Evolutionary conservation across 2,888 invertebrate species (phyloP), one percentile per base, ranked within the genome.

Genomic region (Drosophila borborema): DNA sequence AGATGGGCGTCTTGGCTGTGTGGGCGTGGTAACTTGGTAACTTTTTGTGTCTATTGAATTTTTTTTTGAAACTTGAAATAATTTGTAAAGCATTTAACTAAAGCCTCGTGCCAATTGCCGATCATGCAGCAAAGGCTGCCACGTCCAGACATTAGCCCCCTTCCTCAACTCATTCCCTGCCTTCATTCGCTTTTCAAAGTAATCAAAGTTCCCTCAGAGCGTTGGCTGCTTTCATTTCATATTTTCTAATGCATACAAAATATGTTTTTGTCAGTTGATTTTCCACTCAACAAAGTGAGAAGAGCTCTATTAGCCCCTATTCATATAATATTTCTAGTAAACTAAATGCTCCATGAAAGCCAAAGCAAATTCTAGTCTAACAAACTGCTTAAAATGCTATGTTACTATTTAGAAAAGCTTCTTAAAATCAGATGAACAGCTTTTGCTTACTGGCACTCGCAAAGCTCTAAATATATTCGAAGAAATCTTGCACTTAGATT

Each of bases 41-140:
- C 80, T 78, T 80, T 51, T 78, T 78, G 77, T 60, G 77, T 72
- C 80, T 72, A 80, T 80, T 78, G 78, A 74, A 80, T 74, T 81
- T 80, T 60, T 64, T 71, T 79, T 74, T 64, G 64, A 64, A 77
- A 77, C 58, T 73, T 43, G 49, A 67, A 77, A 70, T 70, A 81
- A 79, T 79, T 81, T 79, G 81, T 66, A 60, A 77, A 65, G 60
- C 81, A 65, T 80, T 80, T 76, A 78, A 72, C 67, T 72, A 48
- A 62, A 62, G 72, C 64, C 60, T 16, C 23, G 20, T 20, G 68
- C 72, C 49, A 20, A 72, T 51, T 72, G 64, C 64, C 51, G 77
- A 80, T 80, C 80, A 46, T 74, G 66, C 58, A 34, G n/a, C 62
- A 62, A n/a, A 65, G 46, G 8, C 12, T 38, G 28, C 54, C 40